Conservation (phyloP, 2,797 vertebrate species). For the Coranthus polyacanthus region DNA sequence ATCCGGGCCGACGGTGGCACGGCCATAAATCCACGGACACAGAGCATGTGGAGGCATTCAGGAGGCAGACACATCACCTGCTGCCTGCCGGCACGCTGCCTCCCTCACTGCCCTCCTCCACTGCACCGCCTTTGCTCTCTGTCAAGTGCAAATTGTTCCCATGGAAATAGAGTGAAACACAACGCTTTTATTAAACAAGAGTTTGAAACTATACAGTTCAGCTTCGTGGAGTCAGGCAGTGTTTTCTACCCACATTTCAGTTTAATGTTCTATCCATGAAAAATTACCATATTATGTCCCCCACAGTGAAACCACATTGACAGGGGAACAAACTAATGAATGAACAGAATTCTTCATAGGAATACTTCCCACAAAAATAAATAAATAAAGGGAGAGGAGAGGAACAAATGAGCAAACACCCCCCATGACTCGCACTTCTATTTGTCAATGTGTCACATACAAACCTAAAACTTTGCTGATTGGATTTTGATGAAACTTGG, state of each 20-base stretch:
- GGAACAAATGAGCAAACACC: constrained; percentile 59
- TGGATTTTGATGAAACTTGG: constrained; percentile 68
- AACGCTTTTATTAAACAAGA: constrained; percentile 52
- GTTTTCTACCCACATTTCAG: constrained; percentile 29
- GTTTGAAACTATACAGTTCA: constrained; percentile 49
- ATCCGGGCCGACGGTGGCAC: constrained; percentile 71
- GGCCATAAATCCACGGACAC: constrained; percentile 82
- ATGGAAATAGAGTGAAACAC: constrained; percentile 70
- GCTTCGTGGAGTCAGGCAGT: constrained; percentile 23
- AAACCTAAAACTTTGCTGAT: constrained; percentile 58
- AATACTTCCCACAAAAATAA: constrained; percentile 16
- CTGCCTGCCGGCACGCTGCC: constrained; percentile 73
- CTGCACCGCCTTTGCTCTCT: constrained; percentile 69
- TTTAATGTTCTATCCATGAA: constrained; percentile 28
- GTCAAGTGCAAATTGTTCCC: constrained; percentile 79
- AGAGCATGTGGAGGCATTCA: constrained; percentile 82
- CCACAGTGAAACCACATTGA: constrained; percentile 46
- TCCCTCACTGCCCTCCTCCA: constrained; percentile 63
- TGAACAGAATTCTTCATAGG: too few relatives aligned
- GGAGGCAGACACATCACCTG: constrained; percentile 79
- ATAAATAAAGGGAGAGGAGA: constrained; percentile 27
- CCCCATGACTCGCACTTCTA: constrained; percentile 57
- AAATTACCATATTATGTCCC: constrained; percentile 53
- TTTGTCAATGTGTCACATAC: constrained; percentile 69
- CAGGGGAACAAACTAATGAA: constrained; percentile 45